Conservation (phyloP, 2,888 invertebrate genomes). For the Hyalella azteca region DNA sequence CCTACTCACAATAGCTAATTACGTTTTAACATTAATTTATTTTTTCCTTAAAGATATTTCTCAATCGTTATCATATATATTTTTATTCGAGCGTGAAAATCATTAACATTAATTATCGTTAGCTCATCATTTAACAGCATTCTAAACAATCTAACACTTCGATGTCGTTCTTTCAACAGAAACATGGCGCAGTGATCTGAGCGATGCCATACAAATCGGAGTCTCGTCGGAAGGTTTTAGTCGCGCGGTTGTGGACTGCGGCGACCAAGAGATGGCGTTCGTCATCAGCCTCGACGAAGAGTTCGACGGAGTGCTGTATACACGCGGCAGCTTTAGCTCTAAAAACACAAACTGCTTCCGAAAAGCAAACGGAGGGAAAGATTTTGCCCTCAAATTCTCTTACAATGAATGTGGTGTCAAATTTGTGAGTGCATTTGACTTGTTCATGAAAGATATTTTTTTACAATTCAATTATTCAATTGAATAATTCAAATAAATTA, state of each 20-base stretch:
- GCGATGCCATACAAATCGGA: slow-evolving; percentile 42
- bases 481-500: too few species aligned
- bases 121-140: too few species aligned
- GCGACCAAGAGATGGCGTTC: slow-evolving; percentile 52
- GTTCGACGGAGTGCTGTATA: slow-evolving; percentile 71
- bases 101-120: too few species aligned
- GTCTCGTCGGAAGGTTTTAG: slow-evolving; percentile 44
- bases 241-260: slow-evolving; percentile 53
- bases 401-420: slow-evolving; percentile 69
- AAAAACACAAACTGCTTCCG: slow-evolving; percentile 69
- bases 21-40: too few species aligned
- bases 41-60: too few species aligned
- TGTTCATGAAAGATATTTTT: too few species aligned
- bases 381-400: slow-evolving; percentile 68
- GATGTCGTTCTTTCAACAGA: slow-evolving; percentile 34
- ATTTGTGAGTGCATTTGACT: slow-evolving; percentile 62
- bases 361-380: slow-evolving; percentile 65
- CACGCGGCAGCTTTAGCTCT: slow-evolving; percentile 70
- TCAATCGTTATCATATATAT: too few species aligned
- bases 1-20: too few species aligned
- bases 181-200: slow-evolving; percentile 47
- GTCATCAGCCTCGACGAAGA: slow-evolving; percentile 62
- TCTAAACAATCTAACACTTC: too few species aligned
- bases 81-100: too few species aligned
- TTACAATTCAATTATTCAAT: too few species aligned